phyloP scores from a whole-genome alignment of 1,140 invertebrate genomes.

The Zaprionus ornatus region DNA sequence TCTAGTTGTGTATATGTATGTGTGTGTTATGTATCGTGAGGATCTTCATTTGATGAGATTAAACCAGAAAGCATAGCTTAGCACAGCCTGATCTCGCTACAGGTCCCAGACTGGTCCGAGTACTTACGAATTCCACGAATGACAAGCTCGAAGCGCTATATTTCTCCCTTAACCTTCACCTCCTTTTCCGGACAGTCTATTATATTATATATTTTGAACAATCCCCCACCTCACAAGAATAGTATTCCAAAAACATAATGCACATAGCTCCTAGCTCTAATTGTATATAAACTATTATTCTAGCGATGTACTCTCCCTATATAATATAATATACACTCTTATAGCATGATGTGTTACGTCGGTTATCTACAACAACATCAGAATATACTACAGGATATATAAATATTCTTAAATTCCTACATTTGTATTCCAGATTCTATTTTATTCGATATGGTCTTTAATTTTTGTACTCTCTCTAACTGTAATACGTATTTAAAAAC shows the following conservation, averaged over 20 bases:
- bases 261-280: constrained; percentile 38
- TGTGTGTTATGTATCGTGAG: constrained; percentile 39
- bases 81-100: constrained; percentile 53
- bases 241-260: constrained; percentile 68
- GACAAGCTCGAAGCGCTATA: constrained; percentile 58
- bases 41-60: constrained; percentile 36
- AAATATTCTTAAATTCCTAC: constrained; percentile 48
- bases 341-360: background rate
- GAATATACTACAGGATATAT: constrained; percentile 25
- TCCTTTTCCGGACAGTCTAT: background rate
- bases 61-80: constrained; percentile 52
- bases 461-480: constrained; percentile 27
- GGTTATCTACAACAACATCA: background rate
- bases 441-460: constrained; percentile 20
- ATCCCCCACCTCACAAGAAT: constrained; percentile 33
- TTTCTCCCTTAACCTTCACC: constrained; percentile 25
- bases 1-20: background rate
- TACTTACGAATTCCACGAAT: constrained; percentile 52
- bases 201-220: constrained; percentile 5
- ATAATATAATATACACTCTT: constrained; percentile 18
- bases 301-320: constrained; percentile 37
- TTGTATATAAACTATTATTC: constrained; percentile 25
- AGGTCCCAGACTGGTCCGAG: constrained; percentile 21
- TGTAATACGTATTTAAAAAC: constrained; percentile 13
- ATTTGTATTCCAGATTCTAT: constrained; percentile 31